Percentiles rank a stretch among this genome's conserved stretches.
phyloP scores from a whole-genome alignment of 2,797 vertebrate genomes.

The Cirrhinus mrigala region DNA sequence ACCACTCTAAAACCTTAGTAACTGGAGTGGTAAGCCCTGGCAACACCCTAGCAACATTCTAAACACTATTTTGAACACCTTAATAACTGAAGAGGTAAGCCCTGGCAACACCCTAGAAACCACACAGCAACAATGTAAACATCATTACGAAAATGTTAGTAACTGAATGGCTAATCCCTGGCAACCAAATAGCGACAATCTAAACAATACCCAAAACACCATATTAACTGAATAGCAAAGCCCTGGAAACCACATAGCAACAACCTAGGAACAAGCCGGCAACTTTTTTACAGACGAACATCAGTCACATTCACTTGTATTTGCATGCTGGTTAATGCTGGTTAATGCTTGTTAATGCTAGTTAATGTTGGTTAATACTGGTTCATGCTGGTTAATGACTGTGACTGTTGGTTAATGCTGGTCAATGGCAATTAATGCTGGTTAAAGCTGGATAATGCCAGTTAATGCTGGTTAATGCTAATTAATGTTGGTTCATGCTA shows the following conservation, averaged over 20 bases:
- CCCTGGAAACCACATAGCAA: not conserved
- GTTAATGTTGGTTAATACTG: too few relatives aligned
- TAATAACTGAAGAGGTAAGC: not conserved
- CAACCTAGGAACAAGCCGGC: not conserved
- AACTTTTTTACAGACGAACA: not conserved
- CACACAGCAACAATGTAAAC: not conserved
- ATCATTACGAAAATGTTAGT: not conserved
- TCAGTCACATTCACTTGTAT: not conserved
- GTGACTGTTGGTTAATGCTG: too few relatives aligned
- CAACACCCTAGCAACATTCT: not conserved
- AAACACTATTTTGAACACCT: too few relatives aligned
- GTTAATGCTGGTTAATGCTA: too few relatives aligned
- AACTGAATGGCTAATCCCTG: not conserved
- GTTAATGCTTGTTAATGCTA: not conserved
- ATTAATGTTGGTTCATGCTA: too few relatives aligned
- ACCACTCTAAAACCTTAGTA: not conserved
- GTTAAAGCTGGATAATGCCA: too few relatives aligned
- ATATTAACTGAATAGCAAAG: not conserved
- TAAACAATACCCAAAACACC: not conserved
- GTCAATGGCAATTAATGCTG: too few relatives aligned
- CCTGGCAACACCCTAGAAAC: not conserved
- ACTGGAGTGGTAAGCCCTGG: not conserved
- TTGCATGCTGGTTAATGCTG: not conserved
- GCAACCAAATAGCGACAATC: not conserved
- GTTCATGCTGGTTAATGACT: too few relatives aligned